Evolutionary conservation across 23 tunicate genomes (phyloP), one percentile per base, ranked within the genome.

Genomic region (Ascidia mentula): DNA sequence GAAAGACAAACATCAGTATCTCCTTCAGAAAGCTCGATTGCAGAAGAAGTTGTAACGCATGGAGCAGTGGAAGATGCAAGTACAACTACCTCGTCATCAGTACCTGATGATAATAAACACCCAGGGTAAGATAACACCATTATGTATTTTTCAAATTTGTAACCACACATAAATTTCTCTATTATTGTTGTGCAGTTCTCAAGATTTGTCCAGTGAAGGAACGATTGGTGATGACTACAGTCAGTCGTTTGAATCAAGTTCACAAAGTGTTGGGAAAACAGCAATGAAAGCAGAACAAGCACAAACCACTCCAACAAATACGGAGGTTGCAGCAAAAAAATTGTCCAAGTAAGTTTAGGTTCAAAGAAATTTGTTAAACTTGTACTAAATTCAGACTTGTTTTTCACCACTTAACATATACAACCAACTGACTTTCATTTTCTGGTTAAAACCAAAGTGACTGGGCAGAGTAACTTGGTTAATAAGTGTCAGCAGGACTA

Each of bases 211-310:
- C 38, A 82, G 86, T 46, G 81, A 76, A 40, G 92, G 60, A 26
- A 82, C 86, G 31, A 69, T 70, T 32, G 82, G 40, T 30, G 87
- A 86, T 33, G 86, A 89, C 0, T 73, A 84, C 45, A 83, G 82
- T 33, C 95, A 89, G 42, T 83, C 84, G 1, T 84, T 83, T 74
- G 95, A 79, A 46, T 81, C 91, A 24, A 38, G 40, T 76, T 81
- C 59, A 5, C 72, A 32, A 1, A 81, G 65, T 71, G 61, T 40
- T 34, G 74, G 65, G 24, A 53, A 53, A 53, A 53, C 7, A 3
- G 13, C 65, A 53, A 20, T 28, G 28, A 53, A 53, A 20, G 28
- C 13, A 5, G 65, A 53, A 1, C 65, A 53, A 53, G 4, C 65
- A 53, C 22, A 28, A 20, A 20, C 65, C 24, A 28, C 65, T 1